These are phyloP conservation scores for Antheraea assamensis DNA, from an alignment of 2,888 invertebrate genomes.

Conservation along the genomic window DNA sequence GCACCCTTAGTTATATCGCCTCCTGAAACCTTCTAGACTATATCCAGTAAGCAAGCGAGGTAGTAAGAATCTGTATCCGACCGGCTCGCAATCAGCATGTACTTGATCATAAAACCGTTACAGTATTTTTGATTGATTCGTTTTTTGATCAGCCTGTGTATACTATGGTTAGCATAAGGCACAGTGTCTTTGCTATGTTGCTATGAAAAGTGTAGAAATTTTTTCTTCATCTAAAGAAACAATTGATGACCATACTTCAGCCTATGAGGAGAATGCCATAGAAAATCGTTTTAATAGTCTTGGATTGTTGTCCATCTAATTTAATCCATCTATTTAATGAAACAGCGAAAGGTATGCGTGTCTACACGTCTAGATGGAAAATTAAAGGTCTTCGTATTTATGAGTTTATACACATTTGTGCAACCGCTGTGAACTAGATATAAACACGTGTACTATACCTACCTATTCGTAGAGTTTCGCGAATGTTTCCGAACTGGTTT, in stretches of 20 bases:
- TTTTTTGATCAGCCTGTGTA: no score
- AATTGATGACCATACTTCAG: neutral
- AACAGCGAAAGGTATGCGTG: neutral
- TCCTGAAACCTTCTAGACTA: no score
- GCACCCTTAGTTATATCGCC: no score
- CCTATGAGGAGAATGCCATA: neutral
- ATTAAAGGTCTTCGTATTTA: neutral
- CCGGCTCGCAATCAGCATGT: no score
- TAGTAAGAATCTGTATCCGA: no score
- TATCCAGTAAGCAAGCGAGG: no score
- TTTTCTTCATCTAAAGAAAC: neutral
- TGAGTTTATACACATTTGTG: conserved; percentile 4
- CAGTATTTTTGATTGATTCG: no score
- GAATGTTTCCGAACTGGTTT: conserved; percentile 16
- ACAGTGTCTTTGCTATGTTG: no score
- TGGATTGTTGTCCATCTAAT: neutral
- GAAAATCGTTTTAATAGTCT: neutral
- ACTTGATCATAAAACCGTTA: no score
- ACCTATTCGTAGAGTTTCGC: conserved; percentile 11
- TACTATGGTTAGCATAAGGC: no score
- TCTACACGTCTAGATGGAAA: neutral
- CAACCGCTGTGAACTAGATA: conserved; percentile 2
- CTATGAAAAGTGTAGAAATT: neutral
- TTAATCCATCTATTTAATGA: neutral
- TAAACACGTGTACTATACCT: conserved; percentile 19